Percentiles rank a stretch among this genome's conserved stretches.
Evolutionary conservation across 2,113 vertebrate species (phyloP).

Genomic region (Madoqua kirkii): DNA sequence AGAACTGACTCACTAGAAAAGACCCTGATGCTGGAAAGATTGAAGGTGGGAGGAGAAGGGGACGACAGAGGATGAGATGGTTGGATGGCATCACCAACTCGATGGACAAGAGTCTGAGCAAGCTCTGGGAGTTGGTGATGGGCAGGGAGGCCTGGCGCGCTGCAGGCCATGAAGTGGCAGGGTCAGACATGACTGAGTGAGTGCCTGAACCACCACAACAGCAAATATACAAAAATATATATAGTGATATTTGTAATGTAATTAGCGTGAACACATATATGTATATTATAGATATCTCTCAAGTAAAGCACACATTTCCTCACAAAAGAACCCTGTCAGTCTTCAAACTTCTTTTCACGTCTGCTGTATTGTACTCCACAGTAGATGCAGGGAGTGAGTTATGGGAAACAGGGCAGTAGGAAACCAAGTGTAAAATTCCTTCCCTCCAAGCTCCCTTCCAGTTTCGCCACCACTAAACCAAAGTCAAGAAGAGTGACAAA

Average conservation of each 20-base stretch:
- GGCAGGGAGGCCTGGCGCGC: background rate
- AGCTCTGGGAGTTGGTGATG: background rate
- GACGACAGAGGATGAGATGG: background rate
- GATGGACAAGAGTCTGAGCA: background rate
- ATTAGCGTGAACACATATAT: background rate
- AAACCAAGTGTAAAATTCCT: background rate
- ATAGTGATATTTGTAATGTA: background rate
- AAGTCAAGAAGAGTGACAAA: background rate
- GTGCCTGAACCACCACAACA: background rate
- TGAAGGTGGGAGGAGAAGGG: background rate
- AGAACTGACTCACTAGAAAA: background rate
- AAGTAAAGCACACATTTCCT: background rate
- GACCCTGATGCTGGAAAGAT: background rate
- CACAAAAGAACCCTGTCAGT: background rate
- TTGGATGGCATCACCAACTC: background rate
- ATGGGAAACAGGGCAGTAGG: background rate
- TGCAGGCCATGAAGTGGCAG: background rate
- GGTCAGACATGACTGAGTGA: background rate
- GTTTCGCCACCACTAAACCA: background rate
- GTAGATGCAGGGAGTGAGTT: background rate
- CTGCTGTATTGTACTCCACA: fast-evolving
- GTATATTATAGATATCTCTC: background rate
- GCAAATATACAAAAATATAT: background rate
- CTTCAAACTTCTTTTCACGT: background rate
- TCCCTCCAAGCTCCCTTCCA: background rate